These are phyloP conservation scores for Ophraella communa DNA, from an alignment of 2,888 invertebrate species.

Conservation along the genomic window DNA sequence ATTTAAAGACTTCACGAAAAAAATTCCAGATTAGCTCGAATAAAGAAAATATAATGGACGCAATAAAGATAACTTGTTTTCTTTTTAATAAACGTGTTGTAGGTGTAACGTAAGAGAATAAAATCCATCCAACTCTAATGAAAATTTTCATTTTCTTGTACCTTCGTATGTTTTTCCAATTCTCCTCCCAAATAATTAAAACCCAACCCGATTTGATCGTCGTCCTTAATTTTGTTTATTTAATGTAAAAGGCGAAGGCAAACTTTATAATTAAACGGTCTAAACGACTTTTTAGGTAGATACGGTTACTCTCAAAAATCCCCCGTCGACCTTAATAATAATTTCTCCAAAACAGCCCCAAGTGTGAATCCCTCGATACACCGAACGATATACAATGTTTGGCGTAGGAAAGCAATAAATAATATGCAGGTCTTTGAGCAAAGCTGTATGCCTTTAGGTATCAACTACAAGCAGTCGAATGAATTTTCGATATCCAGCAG, in stretches of 20 bases:
- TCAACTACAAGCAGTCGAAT: constrained; percentile 52
- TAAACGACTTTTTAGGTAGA: constrained; percentile 10
- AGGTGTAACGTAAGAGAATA: too few relatives aligned
- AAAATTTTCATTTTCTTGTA: too few relatives aligned
- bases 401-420: constrained; percentile 61
- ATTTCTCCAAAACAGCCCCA: constrained; percentile 35
- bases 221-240: too few relatives aligned
- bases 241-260: background rate
- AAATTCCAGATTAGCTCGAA: too few relatives aligned
- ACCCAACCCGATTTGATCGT: background rate
- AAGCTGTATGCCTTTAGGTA: constrained; percentile 59
- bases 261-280: constrained; percentile 15
- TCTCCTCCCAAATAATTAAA: background rate
- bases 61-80: too few relatives aligned
- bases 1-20: too few relatives aligned
- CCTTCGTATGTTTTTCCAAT: too few relatives aligned
- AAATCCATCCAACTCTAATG: background rate
- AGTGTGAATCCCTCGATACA: constrained; percentile 40
- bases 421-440: constrained; percentile 61
- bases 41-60: too few relatives aligned
- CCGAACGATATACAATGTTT: constrained; percentile 56
- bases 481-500: background rate
- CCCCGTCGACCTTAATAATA: constrained; percentile 24
- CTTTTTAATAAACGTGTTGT: too few relatives aligned
- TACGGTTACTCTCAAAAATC: constrained; percentile 5